Base-by-base conservation (phyloP, 2,888 invertebrate species). In the Ctenicera cuprea region DNA sequence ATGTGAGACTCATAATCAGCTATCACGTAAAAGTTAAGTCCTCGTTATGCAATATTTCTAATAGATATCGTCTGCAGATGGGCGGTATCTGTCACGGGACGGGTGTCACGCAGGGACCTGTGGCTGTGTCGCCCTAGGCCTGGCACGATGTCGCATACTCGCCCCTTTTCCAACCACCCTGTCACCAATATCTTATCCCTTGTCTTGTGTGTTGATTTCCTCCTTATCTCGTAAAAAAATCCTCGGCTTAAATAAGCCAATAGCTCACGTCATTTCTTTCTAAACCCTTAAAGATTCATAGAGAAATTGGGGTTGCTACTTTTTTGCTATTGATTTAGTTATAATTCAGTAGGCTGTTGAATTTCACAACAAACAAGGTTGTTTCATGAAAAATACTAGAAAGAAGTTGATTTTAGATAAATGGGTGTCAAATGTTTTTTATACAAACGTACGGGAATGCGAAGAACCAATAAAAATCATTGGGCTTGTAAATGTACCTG, bases 131-230 rank as follows among this genome's bases (percentile, higher is more conserved):
- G 74, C 75, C 69, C 70, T 68, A 78, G 65, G 75, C 74, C 75
- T 77, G 80, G 81, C 76, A 80, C 81, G 75, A 68, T 79, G 79
- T 79, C 78, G 80, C 80, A 80, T 78, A 74, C 76, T 68, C 75
- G 67, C 77, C 74, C 74, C 74, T 26, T 45, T 43, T 70, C 41
- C 52, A 45, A 67, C 54, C 57, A 66, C 41, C 63, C 54, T 71
- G 70, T 65, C 73, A 70, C 65, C 69, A 74, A 71, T 61, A 57
- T 48, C 68, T 69, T 73, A 73, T 69, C 66, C 71, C 65, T 71
- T 59, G 66, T 71, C 73, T 63, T 61, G 71, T 65, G 71, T 65
- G 71, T 73, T 67, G 67, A 67, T 67, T 67, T 67, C 57, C 26
- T 67, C 54, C 54, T 59, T 59, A 48, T 33, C 45, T n/a, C 38